Evolutionary conservation across 2,797 vertebrate species (phyloP), one percentile per base, ranked within the genome.

Genomic region (Oceanodroma leucorhoa): DNA sequence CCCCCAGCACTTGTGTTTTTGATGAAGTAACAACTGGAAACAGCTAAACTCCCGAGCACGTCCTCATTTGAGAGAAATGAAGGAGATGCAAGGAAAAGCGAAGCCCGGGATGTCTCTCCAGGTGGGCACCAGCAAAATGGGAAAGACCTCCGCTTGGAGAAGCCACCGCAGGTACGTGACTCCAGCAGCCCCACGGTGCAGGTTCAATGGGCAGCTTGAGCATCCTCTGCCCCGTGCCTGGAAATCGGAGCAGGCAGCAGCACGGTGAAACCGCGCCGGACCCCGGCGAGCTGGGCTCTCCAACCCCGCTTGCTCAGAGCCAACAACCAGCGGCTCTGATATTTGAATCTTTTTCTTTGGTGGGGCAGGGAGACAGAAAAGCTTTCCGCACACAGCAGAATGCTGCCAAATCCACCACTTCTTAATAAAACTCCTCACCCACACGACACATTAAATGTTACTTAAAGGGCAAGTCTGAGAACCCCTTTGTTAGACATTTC

Each of bases 351-450:
- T 55, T 46, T 24, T 21, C 61, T 71, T 79, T 6, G 45, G 73
- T 13, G 43, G 51, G 50, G 53, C 79, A 73, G 41, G 53, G 71
- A 90, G 85, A 72, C 60, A 61, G 85, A 57, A 55, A 62, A 90
- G 50, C 67, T 67, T 71, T 65, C 46, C 83, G 34, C 57, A 11
- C 57, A 9, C 8, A 21, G 88, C 90, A 89, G 58, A 89, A 69
- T 0, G 0, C 84, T 94, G 95, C 95, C 95, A 96, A 81, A 69
- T 45, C 64, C 18, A 2, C 67, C 50, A 58, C 78, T 84, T 92
- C 95, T 94, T 91, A 89, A 92, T 93, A 14, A 92, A 92, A 71
- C 9, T 69, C 84, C 81, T 97, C 93, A 75, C 50, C 78, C 84
- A 29, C 50, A 26, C 0, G 1, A 58, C 87, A 71, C 43, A 3